phyloP scores from a whole-genome alignment of 2,113 vertebrate species.

The Sylvia atricapilla region DNA sequence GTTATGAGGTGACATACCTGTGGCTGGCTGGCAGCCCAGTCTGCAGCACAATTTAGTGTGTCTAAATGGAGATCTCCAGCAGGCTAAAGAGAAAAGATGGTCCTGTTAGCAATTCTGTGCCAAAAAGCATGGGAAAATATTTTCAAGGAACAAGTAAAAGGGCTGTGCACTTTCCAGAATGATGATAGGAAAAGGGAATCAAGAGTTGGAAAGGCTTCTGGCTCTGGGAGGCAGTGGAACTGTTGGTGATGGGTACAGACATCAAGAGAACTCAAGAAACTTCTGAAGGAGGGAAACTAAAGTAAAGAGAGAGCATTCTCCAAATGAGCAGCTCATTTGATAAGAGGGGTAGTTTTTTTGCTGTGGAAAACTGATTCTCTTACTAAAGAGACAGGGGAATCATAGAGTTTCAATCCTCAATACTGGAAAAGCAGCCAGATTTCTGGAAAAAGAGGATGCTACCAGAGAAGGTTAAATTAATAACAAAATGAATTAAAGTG shows the following conservation, averaged over 20 bases:
- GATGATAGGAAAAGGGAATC: not conserved
- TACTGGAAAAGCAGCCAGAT: not conserved
- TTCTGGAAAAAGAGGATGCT: not conserved
- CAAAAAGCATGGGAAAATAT: not conserved
- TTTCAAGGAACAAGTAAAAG: not conserved
- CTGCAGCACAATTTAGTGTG: not conserved
- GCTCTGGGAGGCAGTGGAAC: not conserved
- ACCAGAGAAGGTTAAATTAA: not conserved
- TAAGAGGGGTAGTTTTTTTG: not conserved
- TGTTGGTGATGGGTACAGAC: not conserved
- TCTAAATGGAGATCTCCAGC: not conserved
- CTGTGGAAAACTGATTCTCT: not conserved
- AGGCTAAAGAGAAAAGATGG: not conserved
- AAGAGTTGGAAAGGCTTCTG: not conserved
- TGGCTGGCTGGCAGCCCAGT: slow-evolving; percentile 7
- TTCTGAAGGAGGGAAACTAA: not conserved
- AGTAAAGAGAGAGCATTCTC: not conserved
- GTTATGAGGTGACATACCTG: not conserved
- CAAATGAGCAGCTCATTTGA: not conserved
- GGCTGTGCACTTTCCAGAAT: not conserved
- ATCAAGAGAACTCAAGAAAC: not conserved
- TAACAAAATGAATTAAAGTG: not conserved
- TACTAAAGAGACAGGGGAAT: not conserved
- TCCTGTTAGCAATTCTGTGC: not conserved
- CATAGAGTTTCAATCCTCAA: not conserved